Conservation (phyloP, 2,113 vertebrate species). For the Mobula hypostoma region DNA sequence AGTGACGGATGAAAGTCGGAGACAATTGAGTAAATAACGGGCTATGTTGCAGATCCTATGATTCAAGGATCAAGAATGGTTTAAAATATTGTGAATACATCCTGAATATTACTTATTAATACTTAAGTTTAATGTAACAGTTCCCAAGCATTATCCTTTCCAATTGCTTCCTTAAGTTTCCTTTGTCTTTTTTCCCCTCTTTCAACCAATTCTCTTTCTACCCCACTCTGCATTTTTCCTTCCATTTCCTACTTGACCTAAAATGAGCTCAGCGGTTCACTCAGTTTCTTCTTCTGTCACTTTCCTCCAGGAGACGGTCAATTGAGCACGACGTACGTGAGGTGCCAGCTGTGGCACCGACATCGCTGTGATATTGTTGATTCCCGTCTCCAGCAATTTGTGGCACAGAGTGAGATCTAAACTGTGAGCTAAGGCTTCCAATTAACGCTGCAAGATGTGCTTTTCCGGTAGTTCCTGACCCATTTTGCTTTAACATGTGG, state of each 20-base stretch:
- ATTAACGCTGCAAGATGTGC: not conserved
- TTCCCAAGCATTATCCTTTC: not conserved
- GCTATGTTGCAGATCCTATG: no score
- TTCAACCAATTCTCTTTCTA: not conserved
- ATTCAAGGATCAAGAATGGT: no score
- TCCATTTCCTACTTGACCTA: not conserved
- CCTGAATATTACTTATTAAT: no score
- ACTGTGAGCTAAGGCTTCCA: not conserved
- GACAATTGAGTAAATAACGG: no score
- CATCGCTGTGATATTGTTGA: not conserved
- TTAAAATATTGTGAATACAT: no score
- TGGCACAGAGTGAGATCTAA: not conserved
- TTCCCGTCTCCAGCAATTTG: not conserved
- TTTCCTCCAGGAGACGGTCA: not conserved
- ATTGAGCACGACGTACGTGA: not conserved
- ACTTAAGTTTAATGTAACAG: not conserved
- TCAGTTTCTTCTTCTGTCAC: not conserved
- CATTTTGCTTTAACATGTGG: not conserved
- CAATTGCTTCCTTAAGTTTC: not conserved
- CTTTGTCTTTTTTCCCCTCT: not conserved
- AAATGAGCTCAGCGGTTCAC: not conserved
- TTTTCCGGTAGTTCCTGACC: not conserved
- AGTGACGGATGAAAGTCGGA: no score
- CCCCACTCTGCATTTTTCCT: not conserved
- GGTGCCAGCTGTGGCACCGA: not conserved